These are phyloP conservation scores for Chaetorhynchus papuensis DNA, from an alignment of 2,113 vertebrate genomes.

Conservation along the genomic window DNA sequence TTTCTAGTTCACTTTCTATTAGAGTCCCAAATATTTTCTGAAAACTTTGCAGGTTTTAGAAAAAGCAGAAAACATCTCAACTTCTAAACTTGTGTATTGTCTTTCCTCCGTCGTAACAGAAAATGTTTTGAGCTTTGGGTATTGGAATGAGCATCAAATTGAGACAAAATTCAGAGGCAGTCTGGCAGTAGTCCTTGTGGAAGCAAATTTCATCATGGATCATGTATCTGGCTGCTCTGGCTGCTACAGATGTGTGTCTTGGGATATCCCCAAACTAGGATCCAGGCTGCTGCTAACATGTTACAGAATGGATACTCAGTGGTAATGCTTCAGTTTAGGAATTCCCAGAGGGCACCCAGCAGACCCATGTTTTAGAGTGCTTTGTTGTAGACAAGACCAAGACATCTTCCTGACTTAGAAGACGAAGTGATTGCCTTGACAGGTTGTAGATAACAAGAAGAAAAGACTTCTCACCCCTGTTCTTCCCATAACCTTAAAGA, in stretches of 20 bases:
- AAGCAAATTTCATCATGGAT: not conserved
- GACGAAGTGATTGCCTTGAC: not conserved
- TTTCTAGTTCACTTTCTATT: not conserved
- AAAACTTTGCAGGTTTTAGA: not conserved
- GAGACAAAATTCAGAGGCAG: not conserved
- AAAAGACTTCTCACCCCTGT: not conserved
- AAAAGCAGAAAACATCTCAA: not conserved
- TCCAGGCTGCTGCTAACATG: not conserved
- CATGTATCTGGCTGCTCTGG: not conserved
- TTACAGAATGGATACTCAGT: not conserved
- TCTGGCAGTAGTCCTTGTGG: not conserved
- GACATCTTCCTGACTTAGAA: not conserved
- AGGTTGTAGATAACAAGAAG: not conserved
- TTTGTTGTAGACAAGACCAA: not conserved
- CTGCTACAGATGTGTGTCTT: not conserved
- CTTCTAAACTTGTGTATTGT: not conserved
- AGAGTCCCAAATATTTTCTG: not conserved
- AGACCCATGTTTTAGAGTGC: not conserved
- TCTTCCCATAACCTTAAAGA: not conserved
- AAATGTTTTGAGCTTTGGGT: not conserved
- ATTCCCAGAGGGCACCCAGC: accelerated
- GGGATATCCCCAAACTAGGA: not conserved
- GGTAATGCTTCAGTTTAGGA: not conserved
- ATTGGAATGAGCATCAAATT: not conserved
- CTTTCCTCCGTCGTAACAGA: not conserved